These are phyloP conservation scores for Eupeodes corollae DNA, from an alignment of 1,140 invertebrate species.

Conservation along the genomic window DNA sequence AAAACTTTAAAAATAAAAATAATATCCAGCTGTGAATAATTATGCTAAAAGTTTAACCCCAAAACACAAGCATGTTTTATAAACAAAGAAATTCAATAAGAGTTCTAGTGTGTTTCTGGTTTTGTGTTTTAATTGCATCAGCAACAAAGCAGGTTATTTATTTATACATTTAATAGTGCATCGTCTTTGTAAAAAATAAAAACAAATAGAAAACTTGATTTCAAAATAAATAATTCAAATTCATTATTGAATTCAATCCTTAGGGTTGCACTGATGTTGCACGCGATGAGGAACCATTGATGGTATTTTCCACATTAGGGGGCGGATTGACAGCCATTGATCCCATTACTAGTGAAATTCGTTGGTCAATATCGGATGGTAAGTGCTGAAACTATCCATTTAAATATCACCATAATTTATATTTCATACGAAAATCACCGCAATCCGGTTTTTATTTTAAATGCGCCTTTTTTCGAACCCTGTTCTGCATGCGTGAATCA, in stretches of 20 bases:
- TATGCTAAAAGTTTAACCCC: too few species aligned
- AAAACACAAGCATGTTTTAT: too few species aligned
- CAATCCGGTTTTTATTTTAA: too few species aligned
- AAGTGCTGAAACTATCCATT: slow-evolving; percentile 37
- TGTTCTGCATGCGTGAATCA: too few species aligned
- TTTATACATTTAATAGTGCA: not conserved
- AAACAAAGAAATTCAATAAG: too few species aligned
- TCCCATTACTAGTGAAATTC: slow-evolving; percentile 65
- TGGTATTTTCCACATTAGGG: slow-evolving; percentile 84
- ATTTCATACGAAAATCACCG: too few species aligned
- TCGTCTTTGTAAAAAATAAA: not conserved
- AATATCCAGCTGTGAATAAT: too few species aligned
- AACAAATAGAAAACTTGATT: slow-evolving; percentile 11
- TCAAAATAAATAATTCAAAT: slow-evolving; percentile 11
- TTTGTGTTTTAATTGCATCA: slow-evolving; percentile 30
- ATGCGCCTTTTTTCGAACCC: too few species aligned
- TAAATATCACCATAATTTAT: too few species aligned
- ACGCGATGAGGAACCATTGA: slow-evolving; percentile 54
- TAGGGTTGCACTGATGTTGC: slow-evolving; percentile 54
- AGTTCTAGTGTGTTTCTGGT: slow-evolving; percentile 14
- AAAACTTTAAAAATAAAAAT: too few species aligned
- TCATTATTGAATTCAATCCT: not conserved
- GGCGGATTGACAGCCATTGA: slow-evolving; percentile 80
- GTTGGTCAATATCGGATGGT: slow-evolving; percentile 87
- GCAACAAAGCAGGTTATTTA: slow-evolving; percentile 13